phyloP scores from a whole-genome alignment of 2,797 vertebrate species.

The Myiotriccus ornatus region DNA sequence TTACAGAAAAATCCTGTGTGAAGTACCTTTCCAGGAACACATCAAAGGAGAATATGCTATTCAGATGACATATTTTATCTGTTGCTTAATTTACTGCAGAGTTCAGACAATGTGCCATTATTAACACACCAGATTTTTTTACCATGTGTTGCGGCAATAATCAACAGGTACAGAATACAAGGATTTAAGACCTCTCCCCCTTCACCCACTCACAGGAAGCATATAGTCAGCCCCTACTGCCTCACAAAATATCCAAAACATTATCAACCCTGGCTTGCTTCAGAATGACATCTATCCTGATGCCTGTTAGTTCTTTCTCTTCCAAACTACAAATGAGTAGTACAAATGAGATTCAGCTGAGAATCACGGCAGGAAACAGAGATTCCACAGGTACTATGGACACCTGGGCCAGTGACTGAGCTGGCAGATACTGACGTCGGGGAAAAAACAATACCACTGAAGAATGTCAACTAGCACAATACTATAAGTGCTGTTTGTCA shows the following conservation, averaged over 20 bases:
- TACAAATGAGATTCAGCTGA: neutral
- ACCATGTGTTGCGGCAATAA: rapidly evolving
- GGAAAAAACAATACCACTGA: neutral
- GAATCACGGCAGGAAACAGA: neutral
- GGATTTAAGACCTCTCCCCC: neutral
- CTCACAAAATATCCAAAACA: neutral
- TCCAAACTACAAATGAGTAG: neutral
- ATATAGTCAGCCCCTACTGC: neutral
- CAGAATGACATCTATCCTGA: neutral
- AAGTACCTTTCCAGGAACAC: neutral
- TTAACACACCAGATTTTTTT: neutral
- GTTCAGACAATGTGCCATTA: neutral
- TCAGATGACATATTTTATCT: constrained; percentile 16
- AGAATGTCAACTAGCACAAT: neutral
- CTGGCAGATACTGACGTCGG: rapidly evolving
- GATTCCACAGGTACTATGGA: neutral
- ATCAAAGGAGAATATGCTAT: neutral
- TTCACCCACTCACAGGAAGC: neutral
- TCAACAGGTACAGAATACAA: neutral
- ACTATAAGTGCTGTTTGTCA: neutral
- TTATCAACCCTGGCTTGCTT: neutral
- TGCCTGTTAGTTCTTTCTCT: neutral
- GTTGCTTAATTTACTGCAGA: neutral
- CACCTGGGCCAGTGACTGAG: neutral
- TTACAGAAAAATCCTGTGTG: neutral